These are phyloP conservation scores for Epinotia ramella DNA, from an alignment of 2,888 invertebrate species.

Conservation along the genomic window DNA sequence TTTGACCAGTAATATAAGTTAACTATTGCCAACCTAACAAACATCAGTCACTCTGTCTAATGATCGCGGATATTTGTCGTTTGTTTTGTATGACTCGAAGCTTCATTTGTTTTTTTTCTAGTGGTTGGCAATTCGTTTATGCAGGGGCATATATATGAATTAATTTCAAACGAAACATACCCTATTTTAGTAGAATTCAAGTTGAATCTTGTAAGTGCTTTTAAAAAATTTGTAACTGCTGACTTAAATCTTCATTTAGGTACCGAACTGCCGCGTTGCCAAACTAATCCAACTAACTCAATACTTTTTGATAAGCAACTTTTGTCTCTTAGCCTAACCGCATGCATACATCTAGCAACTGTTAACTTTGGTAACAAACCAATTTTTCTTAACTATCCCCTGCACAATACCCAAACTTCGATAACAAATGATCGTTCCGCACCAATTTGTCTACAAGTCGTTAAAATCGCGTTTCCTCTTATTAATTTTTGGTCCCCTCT, in stretches of 20 bases:
- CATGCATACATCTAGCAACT: not conserved
- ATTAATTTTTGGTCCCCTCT: slow-evolving; percentile 77
- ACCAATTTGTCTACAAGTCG: slow-evolving; percentile 77
- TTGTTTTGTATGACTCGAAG: not conserved
- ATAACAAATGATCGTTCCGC: slow-evolving; percentile 78
- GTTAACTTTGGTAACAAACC: slow-evolving; percentile 8
- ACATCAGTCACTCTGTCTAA: not conserved
- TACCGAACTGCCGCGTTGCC: not conserved
- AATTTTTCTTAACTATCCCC: slow-evolving; percentile 16
- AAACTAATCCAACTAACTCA: not conserved
- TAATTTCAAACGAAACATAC: not conserved
- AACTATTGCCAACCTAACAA: slow-evolving; percentile 54
- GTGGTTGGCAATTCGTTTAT: not conserved
- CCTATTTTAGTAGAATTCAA: not conserved
- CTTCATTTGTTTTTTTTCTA: too few species aligned
- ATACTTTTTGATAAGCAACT: not conserved
- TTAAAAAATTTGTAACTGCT: too few species aligned
- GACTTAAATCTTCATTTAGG: too few species aligned
- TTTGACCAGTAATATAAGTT: slow-evolving; percentile 63
- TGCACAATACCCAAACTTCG: slow-evolving; percentile 64
- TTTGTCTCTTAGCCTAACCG: not conserved
- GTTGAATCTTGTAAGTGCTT: not conserved
- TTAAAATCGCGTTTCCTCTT: slow-evolving; percentile 79
- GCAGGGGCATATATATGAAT: not conserved
- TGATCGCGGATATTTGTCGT: not conserved